These are phyloP conservation scores for Sogatella furcifera DNA, from an alignment of 1,140 invertebrate genomes.

Conservation along the genomic window DNA sequence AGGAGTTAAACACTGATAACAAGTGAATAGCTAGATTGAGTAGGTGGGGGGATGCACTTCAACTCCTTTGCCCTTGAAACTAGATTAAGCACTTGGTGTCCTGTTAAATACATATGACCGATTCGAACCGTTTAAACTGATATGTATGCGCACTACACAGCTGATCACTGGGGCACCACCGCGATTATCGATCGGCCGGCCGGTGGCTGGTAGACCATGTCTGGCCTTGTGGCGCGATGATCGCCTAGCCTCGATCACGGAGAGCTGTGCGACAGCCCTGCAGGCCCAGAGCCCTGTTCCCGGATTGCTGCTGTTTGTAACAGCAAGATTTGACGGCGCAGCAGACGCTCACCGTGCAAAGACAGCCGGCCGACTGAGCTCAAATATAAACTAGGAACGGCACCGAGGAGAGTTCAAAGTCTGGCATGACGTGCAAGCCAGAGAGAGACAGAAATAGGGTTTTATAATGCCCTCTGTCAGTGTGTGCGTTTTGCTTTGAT, in stretches of 20 bases:
- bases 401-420: constrained; percentile 18
- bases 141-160: no score
- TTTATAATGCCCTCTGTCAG: constrained; percentile 24
- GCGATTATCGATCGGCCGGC: not conserved
- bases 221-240: not conserved
- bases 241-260: not conserved
- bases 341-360: constrained; percentile 14
- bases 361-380: constrained; percentile 23
- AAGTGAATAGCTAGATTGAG: no score
- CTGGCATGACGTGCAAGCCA: constrained; percentile 11
- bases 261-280: not conserved
- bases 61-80: no score
- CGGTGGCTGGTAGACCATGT: not conserved
- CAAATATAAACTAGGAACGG: constrained; percentile 26
- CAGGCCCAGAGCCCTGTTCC: not conserved
- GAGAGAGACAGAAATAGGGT: constrained; percentile 20
- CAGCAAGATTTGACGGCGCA: not conserved
- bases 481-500: constrained; percentile 20
- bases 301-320: not conserved
- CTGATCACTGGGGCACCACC: not conserved
- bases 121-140: no score
- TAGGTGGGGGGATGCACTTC: no score
- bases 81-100: no score
- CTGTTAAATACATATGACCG: no score
- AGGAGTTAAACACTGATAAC: no score